Evolutionary conservation across 2,888 invertebrate species (phyloP), one percentile per base, ranked within the genome.

Genomic region (Serripes groenlandicus): DNA sequence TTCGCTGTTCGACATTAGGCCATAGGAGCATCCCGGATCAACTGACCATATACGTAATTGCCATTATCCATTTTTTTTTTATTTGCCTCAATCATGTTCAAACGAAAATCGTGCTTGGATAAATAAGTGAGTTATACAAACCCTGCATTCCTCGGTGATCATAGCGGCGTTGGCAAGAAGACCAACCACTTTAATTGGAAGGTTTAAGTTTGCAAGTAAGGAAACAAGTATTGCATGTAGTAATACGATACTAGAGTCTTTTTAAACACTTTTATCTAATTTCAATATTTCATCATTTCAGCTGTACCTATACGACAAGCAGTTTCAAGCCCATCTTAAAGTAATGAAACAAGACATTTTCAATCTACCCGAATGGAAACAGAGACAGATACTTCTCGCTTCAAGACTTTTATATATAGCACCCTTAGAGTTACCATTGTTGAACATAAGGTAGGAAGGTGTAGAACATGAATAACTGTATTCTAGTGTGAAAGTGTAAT

Each of bases 301-400:
- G 86, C 54, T 73, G 15, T 81, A 86, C 52, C 37, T 86, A 15
- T 71, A 82, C 18, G 83, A 86, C 26, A 80, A 75, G 54, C 86
- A 86, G 42, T 86, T 86, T 37, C 78, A 66, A 15, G 74, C 75
- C 4, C 66, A 80, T 42, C 75, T 86, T 30, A 78, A 78, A 32
- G 62, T 86, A 4, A 69, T 37, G 52, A 58, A 80, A 30, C 54
- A 66, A 7, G 83, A 86, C 18, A 83, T 80, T 56, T 83, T 81
- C 73, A 66, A 78, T 58, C 62, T 83, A 18, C 85, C 85, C 0
- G 23, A 66, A 32, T 83, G 86, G 86, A 86, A 86, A 64, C 86
- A 86, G 68, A 35, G 69, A 52, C 86, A 86, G 70, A 75, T 86
- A 21, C 77, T 86, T 15, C 74, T 66, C 42, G 80, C 86, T 30